Conservation (phyloP, 2,797 vertebrate genomes). For the Echiichthys vipera region DNA sequence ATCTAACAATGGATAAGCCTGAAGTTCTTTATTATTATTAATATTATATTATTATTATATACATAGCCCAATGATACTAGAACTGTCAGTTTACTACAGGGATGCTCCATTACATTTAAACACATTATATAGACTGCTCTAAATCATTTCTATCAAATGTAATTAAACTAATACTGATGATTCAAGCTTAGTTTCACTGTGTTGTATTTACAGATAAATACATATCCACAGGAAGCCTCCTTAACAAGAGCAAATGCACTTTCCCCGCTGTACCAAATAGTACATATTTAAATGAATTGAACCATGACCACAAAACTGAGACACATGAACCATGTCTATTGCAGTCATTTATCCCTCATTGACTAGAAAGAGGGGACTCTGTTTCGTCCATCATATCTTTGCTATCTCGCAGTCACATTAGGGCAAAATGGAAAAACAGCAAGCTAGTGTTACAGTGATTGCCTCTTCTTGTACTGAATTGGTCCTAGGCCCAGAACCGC, state of each 20-base stretch:
- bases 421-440: constrained; percentile 14
- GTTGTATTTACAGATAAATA: background rate
- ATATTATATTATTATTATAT: no score
- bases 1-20: background rate
- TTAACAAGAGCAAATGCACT: background rate
- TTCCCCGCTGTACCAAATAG: background rate
- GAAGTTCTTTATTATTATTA: background rate
- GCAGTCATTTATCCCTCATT: background rate
- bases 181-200: background rate
- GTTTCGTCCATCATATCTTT: background rate
- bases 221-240: background rate
- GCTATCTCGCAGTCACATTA: background rate
- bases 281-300: constrained; percentile 3
- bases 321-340: background rate
- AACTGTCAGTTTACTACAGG: background rate
- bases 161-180: background rate
- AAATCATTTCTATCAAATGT: background rate
- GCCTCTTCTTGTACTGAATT: background rate
- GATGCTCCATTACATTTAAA: background rate
- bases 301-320: background rate
- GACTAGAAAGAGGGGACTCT: constrained; percentile 2
- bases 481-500: background rate
- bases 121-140: background rate
- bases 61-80: background rate
- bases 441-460: background rate